Conservation (phyloP, 2,113 vertebrate species). For the Podocnemis expansa region DNA sequence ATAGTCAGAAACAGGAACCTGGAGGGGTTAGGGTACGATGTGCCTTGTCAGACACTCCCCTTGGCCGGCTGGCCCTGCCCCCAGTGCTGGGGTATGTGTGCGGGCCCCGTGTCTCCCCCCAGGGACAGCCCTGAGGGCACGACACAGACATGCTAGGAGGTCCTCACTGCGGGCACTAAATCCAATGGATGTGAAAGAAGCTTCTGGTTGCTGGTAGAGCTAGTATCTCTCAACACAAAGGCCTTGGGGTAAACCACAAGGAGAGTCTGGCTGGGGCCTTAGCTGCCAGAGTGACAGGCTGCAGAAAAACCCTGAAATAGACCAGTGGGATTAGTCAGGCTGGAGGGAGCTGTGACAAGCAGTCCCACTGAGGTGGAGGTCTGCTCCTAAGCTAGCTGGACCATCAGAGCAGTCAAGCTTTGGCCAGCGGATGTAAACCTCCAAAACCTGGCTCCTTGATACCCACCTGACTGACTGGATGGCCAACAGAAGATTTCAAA, state of each 20-base stretch:
- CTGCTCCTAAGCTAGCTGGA: background rate
- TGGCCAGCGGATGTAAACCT: background rate
- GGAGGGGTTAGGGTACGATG: too few relatives aligned
- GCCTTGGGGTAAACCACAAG: background rate
- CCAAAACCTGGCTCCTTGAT: background rate
- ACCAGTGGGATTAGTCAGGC: background rate
- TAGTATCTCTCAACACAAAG: background rate
- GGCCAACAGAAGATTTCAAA: too few relatives aligned
- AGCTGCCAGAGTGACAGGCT: background rate
- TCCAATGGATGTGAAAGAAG: background rate
- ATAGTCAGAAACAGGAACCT: too few relatives aligned
- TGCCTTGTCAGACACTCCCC: too few relatives aligned
- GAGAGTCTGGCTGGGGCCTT: background rate
- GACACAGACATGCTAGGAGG: background rate
- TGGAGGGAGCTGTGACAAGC: background rate
- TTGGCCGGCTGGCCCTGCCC: too few relatives aligned
- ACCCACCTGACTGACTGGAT: too few relatives aligned
- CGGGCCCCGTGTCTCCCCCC: too few relatives aligned
- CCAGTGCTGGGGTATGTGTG: too few relatives aligned
- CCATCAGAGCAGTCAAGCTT: conserved; percentile 11
- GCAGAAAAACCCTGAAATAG: background rate
- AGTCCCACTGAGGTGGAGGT: background rate
- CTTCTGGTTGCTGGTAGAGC: background rate
- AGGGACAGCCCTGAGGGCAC: too few relatives aligned
- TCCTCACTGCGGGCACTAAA: fast-evolving